Base-by-base conservation (phyloP, 2,113 vertebrate genomes). In the Chelonoidis abingdonii region DNA sequence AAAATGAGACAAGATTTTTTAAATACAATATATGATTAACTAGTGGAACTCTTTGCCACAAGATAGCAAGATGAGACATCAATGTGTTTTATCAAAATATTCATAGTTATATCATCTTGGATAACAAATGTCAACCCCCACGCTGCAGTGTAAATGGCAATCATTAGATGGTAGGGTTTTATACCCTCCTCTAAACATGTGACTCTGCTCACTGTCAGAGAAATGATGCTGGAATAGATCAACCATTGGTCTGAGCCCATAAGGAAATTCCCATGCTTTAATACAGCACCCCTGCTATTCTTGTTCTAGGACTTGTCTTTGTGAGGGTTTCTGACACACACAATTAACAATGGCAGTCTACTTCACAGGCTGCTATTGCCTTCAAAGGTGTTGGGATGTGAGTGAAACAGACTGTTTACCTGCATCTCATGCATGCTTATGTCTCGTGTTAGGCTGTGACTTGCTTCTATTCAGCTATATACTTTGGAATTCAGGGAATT, bases 81-180 rank as follows among this genome's bases (percentile, higher is more conserved):
- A n/a, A 65, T 9, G 65, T 0, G 3, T 93, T 86, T 88, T 94
- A 81, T 80, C 16, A 14, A 92, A 95, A 81, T 94, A 21, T 54
- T 91, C 89, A 88, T 82, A 89, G 92, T 91, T 93, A 75, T n/a
- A 83, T 78, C 86, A 95, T n/a, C 29, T 89, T 92, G 75, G 17
- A 89, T 89, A 89, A 92, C 92, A 93, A 91, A 92, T 50, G 78
- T 88, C 79, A 94, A 50, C 53, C 59, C 75, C 54, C 54, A 88
- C 65, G 78, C 5, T 75, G 21, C 1, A 35, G 14, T 75, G 89
- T 54, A 16, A 25, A 91, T 93, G 83, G 31, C 79, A 92, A 1
- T 14, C 80, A 49, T 0, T 47, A 0, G 88, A 76, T 57, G 50
- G 27, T 4, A 0, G 0, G 49, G 14, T 57, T 93, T 93, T 88